Evolutionary conservation across 2,797 vertebrate genomes (phyloP).

Genomic region (Spea hammondii): DNA sequence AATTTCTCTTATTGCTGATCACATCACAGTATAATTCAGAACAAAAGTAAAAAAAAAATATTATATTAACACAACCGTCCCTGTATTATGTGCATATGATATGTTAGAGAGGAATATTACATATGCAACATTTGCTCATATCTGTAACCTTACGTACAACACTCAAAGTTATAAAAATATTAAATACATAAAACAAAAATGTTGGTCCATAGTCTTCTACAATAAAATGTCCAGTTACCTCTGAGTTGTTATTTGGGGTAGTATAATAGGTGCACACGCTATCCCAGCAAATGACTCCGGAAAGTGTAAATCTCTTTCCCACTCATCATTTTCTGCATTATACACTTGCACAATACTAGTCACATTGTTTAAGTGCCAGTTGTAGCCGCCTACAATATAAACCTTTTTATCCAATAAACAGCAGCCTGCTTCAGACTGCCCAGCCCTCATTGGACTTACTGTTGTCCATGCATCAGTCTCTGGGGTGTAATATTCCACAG

Average conservation of each 20-base stretch:
- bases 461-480: slow-evolving; percentile 94
- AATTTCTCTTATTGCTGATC: slow-evolving; percentile 21
- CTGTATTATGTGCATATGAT: neutral
- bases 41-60: neutral
- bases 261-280: slow-evolving; percentile 80
- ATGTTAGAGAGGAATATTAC: neutral
- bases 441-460: slow-evolving; percentile 88
- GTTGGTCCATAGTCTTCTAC: neutral
- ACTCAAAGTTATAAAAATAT: neutral
- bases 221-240: slow-evolving; percentile 62
- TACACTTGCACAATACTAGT: slow-evolving; percentile 96
- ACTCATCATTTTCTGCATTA: slow-evolving; percentile 89
- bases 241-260: slow-evolving; percentile 77
- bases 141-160: neutral
- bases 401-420: slow-evolving; percentile 87
- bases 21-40: neutral
- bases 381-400: slow-evolving; percentile 92
- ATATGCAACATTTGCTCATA: neutral
- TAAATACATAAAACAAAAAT: neutral
- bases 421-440: slow-evolving; percentile 94
- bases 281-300: slow-evolving; percentile 94
- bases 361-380: slow-evolving; percentile 97
- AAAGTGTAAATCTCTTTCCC: slow-evolving; percentile 96
- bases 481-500: slow-evolving; percentile 87
- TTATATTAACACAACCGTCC: neutral